Conservation (phyloP, 2,797 vertebrate species). For the Danio kyathit region DNA sequence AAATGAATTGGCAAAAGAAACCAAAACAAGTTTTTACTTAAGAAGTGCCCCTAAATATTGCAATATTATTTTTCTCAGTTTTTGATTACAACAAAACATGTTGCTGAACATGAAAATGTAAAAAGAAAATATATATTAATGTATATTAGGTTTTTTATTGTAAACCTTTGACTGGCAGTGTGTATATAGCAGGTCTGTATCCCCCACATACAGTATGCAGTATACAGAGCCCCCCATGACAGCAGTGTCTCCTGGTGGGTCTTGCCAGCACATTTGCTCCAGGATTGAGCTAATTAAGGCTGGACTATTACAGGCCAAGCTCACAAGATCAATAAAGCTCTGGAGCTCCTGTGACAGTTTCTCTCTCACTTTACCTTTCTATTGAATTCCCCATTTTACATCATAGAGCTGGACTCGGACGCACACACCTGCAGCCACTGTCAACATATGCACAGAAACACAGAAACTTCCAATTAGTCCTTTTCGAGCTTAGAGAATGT, state of each 20-base stretch:
- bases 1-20: too few relatives aligned
- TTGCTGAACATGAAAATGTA: background rate
- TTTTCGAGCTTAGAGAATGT: slow-evolving; percentile 15
- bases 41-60: too few relatives aligned
- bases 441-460: slow-evolving; percentile 40
- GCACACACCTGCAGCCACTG: slow-evolving; percentile 52
- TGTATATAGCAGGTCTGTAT: background rate
- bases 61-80: too few relatives aligned
- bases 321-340: slow-evolving; percentile 68
- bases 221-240: slow-evolving; percentile 25
- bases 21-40: too few relatives aligned
- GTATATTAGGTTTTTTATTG: too few relatives aligned
- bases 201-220: background rate
- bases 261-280: slow-evolving; percentile 57
- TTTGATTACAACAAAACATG: background rate
- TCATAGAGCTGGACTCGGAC: slow-evolving; percentile 64
- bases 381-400: slow-evolving; percentile 72
- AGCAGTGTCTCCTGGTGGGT: slow-evolving; percentile 57
- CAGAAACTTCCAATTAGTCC: slow-evolving; percentile 43
- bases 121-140: background rate
- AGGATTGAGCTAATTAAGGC: slow-evolving; percentile 77
- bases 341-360: slow-evolving; percentile 57
- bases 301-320: slow-evolving; percentile 61
- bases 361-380: slow-evolving; percentile 61
- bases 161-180: background rate